phyloP scores from a whole-genome alignment of 2,113 vertebrate genomes.

The Probosciger aterrimus region DNA sequence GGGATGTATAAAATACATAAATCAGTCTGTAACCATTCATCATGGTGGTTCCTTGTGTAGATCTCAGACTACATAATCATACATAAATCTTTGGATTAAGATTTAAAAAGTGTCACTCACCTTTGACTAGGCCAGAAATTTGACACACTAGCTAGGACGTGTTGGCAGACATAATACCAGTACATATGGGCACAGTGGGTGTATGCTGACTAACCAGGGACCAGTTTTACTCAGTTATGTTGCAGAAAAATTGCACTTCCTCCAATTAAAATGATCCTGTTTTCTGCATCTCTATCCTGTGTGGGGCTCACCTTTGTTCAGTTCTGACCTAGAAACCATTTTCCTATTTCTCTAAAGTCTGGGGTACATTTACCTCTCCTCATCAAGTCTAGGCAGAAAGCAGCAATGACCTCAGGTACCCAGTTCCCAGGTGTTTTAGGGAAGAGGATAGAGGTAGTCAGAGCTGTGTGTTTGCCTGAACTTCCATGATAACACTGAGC shows the following conservation, averaged over 20 bases:
- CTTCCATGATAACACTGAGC: not conserved
- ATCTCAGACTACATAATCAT: not conserved
- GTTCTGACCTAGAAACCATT: not conserved
- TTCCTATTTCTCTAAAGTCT: not conserved
- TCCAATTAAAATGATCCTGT: not conserved
- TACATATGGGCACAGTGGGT: rapidly evolving
- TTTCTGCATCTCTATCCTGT: not conserved
- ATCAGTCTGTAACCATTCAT: not conserved
- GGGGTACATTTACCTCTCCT: not conserved
- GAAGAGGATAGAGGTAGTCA: not conserved
- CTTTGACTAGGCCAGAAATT: not conserved
- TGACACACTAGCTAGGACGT: not conserved
- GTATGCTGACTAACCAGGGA: not conserved
- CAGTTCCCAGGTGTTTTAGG: not conserved
- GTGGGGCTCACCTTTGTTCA: not conserved
- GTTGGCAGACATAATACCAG: not conserved
- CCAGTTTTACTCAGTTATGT: not conserved
- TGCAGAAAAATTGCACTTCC: not conserved
- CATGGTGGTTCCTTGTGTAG: not conserved
- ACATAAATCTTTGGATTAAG: not conserved
- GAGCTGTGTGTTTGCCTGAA: not conserved
- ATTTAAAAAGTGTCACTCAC: not conserved
- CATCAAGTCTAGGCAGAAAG: not conserved
- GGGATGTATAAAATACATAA: not conserved
- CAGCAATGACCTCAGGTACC: not conserved